A percentile compares a stretch with the other conserved stretches of the same genome.
These are phyloP conservation scores for Uloborus plumipes DNA, from an alignment of 2,888 invertebrate species.

Conservation along the genomic window DNA sequence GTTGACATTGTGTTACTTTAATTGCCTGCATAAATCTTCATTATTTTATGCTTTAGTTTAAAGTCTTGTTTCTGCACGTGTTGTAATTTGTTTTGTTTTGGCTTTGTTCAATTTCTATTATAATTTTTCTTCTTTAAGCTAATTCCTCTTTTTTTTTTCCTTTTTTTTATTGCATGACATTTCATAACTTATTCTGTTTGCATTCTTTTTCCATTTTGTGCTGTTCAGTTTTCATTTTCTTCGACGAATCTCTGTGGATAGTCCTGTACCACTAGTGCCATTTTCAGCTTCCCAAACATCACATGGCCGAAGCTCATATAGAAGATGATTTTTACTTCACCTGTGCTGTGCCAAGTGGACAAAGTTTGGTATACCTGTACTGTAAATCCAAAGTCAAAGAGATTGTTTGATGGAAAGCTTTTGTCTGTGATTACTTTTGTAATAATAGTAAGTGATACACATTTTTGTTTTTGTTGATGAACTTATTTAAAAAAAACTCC, in stretches of 20 bases:
- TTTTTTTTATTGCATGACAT: slow-evolving; percentile 40
- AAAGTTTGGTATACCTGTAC: neutral
- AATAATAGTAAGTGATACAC: slow-evolving; percentile 5
- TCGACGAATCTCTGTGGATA: slow-evolving; percentile 57
- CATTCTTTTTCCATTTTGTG: slow-evolving; percentile 40
- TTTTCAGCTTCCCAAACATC: slow-evolving; percentile 64
- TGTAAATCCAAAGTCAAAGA: neutral
- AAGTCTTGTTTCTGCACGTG: neutral
- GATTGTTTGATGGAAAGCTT: slow-evolving; percentile 4
- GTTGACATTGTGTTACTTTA: no score
- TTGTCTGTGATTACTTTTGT: slow-evolving; percentile 48
- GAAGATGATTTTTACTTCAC: slow-evolving; percentile 26
- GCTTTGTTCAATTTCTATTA: neutral
- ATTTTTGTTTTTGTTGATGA: no score
- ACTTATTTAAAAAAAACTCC: no score
- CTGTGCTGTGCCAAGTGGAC: slow-evolving; percentile 37
- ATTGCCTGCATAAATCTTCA: neutral
- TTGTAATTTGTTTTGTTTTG: neutral
- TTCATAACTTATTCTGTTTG: slow-evolving; percentile 37
- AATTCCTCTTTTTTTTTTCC: neutral
- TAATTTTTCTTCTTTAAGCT: slow-evolving; percentile 16
- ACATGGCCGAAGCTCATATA: slow-evolving; percentile 63
- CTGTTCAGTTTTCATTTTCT: slow-evolving; percentile 62
- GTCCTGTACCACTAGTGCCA: slow-evolving; percentile 60
- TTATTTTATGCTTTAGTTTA: neutral